Evolutionary conservation across 1,140 invertebrate species (phyloP), one percentile per base, ranked within the genome.

Genomic region (Diorhabda carinulata): DNA sequence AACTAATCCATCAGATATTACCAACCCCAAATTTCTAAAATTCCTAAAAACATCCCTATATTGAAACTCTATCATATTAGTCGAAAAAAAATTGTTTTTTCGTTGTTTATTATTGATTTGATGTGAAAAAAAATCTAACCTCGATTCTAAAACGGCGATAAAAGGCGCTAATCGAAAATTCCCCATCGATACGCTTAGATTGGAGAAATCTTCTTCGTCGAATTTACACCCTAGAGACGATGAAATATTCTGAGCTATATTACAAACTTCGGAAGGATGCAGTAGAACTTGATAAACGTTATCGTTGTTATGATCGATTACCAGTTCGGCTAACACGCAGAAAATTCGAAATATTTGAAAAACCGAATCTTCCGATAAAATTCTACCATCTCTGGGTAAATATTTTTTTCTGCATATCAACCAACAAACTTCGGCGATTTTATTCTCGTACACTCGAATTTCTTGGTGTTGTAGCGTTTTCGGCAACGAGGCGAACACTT

Each of bases 301-400:
- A 62, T 78, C 76, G 43, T 75, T 69, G 61, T 80, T 75, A 9
- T 74, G 58, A 52, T 81, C 69, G 4, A 83, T 81, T 25, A 87
- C 83, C 60, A 91, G 81, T 77, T 93, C 91, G 2, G 86, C 89
- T 2, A 93, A 81, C 3, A 92, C 83, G 75, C 91, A 93, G 80
- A 92, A 93, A 70, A 93, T 88, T 72, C 90, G 83, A 80, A 92
- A 93, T 61, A 94, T 81, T 76, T 91, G 87, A 77, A 90, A 92
- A 3, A 91, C 83, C 57, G 87, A 88, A 42, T 87, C 83, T 70
- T 90, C 87, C 25, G 83, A 80, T 68, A 92, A 87, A 5, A 88
- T 77, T 2, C 84, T 81, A 72, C 86, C 83, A 57, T 87, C 84
- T 68, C 87, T 80, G 2, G 83, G 76, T 5, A 89, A 72, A 70